These are phyloP conservation scores for Luidia sarsii DNA, from an alignment of 53 echinoderm and acorn worm species.

Conservation along the genomic window DNA sequence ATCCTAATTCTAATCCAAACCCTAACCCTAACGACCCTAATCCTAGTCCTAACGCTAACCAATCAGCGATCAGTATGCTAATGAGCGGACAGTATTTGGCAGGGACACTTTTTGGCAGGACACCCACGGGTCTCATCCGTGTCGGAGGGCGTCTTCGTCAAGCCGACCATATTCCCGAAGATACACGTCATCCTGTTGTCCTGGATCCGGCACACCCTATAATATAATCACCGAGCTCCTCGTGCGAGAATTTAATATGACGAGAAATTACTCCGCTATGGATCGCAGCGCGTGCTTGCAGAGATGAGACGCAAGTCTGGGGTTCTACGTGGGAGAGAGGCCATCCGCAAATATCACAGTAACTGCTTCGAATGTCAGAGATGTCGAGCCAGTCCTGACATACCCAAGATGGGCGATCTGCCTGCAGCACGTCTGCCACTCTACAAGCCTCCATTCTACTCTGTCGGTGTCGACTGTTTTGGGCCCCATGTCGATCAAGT, in stretches of 20 bases:
- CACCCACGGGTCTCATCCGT: constrained; percentile 18
- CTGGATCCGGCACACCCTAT: constrained; percentile 42
- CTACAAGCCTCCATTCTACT: constrained; percentile 43
- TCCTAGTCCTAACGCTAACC: too few species aligned
- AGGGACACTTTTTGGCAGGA: too few species aligned
- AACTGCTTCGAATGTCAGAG: constrained; percentile 44
- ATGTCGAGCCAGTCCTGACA: constrained; percentile 23
- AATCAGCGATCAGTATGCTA: too few species aligned
- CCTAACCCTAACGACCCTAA: too few species aligned
- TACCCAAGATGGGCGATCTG: constrained; percentile 56
- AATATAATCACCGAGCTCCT: constrained; percentile 43
- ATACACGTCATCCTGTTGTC: constrained; percentile 47
- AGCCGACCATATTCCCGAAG: constrained; percentile 8
- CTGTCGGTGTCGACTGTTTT: constrained; percentile 51
- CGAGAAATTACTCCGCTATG: constrained; percentile 27
- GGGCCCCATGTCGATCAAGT: constrained; percentile 41
- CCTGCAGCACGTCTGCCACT: constrained; percentile 49
- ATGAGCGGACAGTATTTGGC: too few species aligned
- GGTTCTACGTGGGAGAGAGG: constrained; percentile 52
- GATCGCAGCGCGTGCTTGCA: constrained; percentile 34
- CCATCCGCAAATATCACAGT: constrained; percentile 23
- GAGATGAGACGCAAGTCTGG: constrained; percentile 38
- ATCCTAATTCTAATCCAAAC: too few species aligned
- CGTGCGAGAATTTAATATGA: constrained; percentile 37
- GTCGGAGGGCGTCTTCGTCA: constrained; percentile 44